These are phyloP conservation scores for Dasypogon diadema DNA, from an alignment of 2,888 invertebrate species.

Conservation along the genomic window DNA sequence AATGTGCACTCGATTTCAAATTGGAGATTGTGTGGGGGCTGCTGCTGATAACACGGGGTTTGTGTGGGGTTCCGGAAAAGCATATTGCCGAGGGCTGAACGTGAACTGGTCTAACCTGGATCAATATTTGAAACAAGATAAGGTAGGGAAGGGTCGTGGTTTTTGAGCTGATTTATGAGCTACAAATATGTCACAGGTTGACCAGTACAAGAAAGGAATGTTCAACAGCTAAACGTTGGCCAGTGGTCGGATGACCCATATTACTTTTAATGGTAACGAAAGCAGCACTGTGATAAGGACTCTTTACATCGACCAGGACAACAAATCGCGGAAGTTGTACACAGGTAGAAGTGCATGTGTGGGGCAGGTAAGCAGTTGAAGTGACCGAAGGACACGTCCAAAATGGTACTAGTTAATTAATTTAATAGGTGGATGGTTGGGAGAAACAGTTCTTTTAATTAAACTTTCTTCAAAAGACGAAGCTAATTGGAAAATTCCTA, in stretches of 20 bases:
- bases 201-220: constrained; percentile 24
- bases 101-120: neutral
- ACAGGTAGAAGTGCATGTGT: no score
- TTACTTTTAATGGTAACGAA: constrained; percentile 36
- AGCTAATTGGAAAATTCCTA: no score
- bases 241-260: constrained; percentile 37
- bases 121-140: constrained; percentile 47
- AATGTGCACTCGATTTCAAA: neutral
- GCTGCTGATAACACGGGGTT: constrained; percentile 20
- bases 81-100: neutral
- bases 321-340: neutral
- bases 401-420: no score
- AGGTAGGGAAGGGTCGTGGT: constrained; percentile 27
- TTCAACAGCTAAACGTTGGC: neutral
- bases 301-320: neutral
- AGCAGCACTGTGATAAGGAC: constrained; percentile 23
- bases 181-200: constrained; percentile 32
- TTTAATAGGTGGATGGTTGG: no score
- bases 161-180: constrained; percentile 42
- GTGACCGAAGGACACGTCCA: no score
- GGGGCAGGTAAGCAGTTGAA: no score
- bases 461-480: no score
- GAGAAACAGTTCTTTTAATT: no score
- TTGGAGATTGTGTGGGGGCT: constrained; percentile 21
- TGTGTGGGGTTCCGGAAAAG: neutral